Base-by-base conservation (phyloP, 2,888 invertebrate species). In the Aspidiotus destructor region DNA sequence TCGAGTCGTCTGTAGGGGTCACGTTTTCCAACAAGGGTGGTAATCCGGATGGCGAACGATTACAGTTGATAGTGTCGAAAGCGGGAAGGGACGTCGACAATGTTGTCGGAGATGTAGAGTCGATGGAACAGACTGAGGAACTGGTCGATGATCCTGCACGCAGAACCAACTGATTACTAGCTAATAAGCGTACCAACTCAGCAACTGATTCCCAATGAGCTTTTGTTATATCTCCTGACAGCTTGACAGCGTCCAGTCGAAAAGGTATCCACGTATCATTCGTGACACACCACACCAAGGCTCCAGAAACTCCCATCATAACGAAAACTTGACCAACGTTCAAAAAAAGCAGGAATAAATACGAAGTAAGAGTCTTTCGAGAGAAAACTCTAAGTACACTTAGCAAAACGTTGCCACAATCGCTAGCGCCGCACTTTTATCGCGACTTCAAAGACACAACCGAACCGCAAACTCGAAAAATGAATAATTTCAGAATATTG, bases 241-340 rank as follows among this genome's bases (percentile, higher is more conserved):
- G 80, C 73, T 84, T 80, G 73, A 85, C 84, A 74, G 85, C 84
- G 70, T 84, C 84, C 73, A 85, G 80, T 77, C 85, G 84, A 72
- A 85, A 81, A 73, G 85, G 85, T 76, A 84, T 82, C 80, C 84
- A 83, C 77, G 83, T 82, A 78, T 85, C 83, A 79, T 84, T 83
- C 77, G 84, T 82, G 76, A 83, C 80, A 80, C 84, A 85, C 85
- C 84, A 85, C 77, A 85, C 84, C 74, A 85, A 84, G 78, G 81
- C 70, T 52, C 72, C 72, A 55, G 70, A 69, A 17, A 70, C 70
- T 44, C 65, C 70, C 70, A 71, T 71, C 69, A 40, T 62, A 28
- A 28, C 28, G 28, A 28, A 28, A 28, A 5, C 17, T 61, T 13
- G 5, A 3, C 28, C 5, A 28, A 28, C 28, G 28, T 28, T 28